Evolutionary conservation across 92 coral and sea anemone genomes (phyloP), one percentile per base, ranked within the genome.

Genomic region (Siderastrea radians): DNA sequence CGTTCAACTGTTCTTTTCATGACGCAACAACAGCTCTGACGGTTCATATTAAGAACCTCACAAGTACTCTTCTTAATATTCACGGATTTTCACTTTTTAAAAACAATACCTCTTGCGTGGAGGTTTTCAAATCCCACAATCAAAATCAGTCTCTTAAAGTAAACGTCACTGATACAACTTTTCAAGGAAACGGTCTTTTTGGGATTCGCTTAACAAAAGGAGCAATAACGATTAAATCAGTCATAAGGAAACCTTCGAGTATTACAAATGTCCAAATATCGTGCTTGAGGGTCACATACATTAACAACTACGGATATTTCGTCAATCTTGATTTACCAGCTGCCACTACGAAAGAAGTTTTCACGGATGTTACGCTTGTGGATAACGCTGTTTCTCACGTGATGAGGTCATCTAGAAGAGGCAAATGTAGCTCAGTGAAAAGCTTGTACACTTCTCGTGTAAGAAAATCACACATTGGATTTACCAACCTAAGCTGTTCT

Each of bases 81-180:
- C 16, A 54, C 54, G 66, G 86, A 38, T 55, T n/a, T 17, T 81
- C 77, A 4, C 44, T 49, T 8, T 54, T 81, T 44, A 65, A 70
- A n/a, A 55, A 81, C 61, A 69, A 69, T 69, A 16, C 17, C n/a
- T 51, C 16, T 46, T 81, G 86, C 63, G 12, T 81, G 6, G 45
- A n/a, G 14, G 12, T 81, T 16, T 16, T 81, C 38, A 26, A 26
- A 26, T 26, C 38, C 38, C 38, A 26, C 38, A 26, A 26, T 26
- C 38, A 26, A 26, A 26, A 26, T 26, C 38, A 26, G 38, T 68
- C 10, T 81, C 38, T 81, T n/a, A 16, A 19, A 38, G 3, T 81
- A 3, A 55, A 11, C 15, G 13, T 81, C 38, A 54, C 10, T 43
- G 68, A 51, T 46, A n/a, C 85, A 11, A 7, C 7, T 44, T 81